Base-by-base conservation (phyloP, 2,888 invertebrate genomes). In the Drosophila picticornis region DNA sequence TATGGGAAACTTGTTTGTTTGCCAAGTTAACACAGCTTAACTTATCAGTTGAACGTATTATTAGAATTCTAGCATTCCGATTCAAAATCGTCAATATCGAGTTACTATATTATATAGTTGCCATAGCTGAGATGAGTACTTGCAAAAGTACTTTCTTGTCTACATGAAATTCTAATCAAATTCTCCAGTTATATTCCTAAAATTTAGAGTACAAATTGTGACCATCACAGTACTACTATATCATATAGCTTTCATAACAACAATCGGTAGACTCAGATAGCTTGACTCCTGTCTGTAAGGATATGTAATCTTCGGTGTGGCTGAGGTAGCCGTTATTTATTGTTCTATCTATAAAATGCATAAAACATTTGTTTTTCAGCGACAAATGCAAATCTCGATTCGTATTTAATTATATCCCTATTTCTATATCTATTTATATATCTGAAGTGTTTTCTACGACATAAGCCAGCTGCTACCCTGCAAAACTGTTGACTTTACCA, bases 401-500 rank as follows among this genome's bases (percentile, higher is more conserved):
- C 22, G 46, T 25, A 46, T 46, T 16, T 46, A 46, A 46, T 16
- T 46, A 46, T 25, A 46, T 46, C 9, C 25, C 4, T 46, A 27
- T n/a, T 31, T 29, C 6, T 16, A 27, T n/a, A 27, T 29, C 6
- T 16, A 5, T 38, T 36, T 50, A 27, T n/a, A 16, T 51, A 25
- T 9, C 1, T 6, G 9, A 27, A 84, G 90, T 4, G n/a, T 63
- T 9, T 69, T 90, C 6, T 57, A 69, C 13, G 52, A 82, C 29
- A 32, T n/a, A 2, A n/a, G 13, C 13, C 9, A 36, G 0, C 19
- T 80, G 31, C 2, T 61, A 1, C 25, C 67, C 5, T 92, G 92
- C 40, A 73, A 75, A 27, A 46, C 68, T 5, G 64, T 55, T 0
- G 74, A 75, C 25, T 80, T 92, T 25, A 53, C 57, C 2, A 13